Evolutionary conservation across 2,888 invertebrate species (phyloP), one percentile per base, ranked within the genome.

Genomic region (Eustalomyia histrio): DNA sequence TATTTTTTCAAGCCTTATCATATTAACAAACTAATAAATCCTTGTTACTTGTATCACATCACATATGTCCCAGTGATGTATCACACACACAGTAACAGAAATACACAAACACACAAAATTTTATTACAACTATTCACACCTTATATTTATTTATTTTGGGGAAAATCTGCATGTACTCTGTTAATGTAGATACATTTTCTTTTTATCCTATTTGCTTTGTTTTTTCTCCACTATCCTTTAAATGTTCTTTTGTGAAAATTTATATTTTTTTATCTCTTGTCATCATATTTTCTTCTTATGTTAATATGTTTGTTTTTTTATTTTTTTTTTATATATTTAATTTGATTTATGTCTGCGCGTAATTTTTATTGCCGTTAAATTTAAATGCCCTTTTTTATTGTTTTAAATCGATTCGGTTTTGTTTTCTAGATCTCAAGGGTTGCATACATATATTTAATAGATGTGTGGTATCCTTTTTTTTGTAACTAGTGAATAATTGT

Each of bases 341-440:
- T 67, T 55, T 74, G 55, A 69, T 79, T 73, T 73, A 67, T 72
- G 21, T 58, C 7, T 52, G 57, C 61, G 35, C 29, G 57, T 64
- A 47, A n/a, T 55, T 67, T 57, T 68, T 78, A 78, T 72, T 61
- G 72, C 72, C 72, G 61, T 78, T 67, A 72, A 78, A 67, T 72
- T 78, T 65, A 67, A 72, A 78, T 55, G 47, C 47, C 55, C 61
- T 60, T 35, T 68, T 69, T 64, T 68, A 79, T 67, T 67, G 67
- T 79, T 73, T 68, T 63, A 61, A 73, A 55, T 67, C 8, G 55
- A 67, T 58, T 58, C 17, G 33, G 1, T 43, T 53, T 57, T 47
- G 55, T 73, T 33, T 50, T 12, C 5, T 18, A 53, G 18, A 55
- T 72, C 67, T 50, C 61, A 79, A 61, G 73, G 73, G 72, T 73